Conservation (phyloP, 2,888 invertebrate genomes). For the Villa cingulata region DNA sequence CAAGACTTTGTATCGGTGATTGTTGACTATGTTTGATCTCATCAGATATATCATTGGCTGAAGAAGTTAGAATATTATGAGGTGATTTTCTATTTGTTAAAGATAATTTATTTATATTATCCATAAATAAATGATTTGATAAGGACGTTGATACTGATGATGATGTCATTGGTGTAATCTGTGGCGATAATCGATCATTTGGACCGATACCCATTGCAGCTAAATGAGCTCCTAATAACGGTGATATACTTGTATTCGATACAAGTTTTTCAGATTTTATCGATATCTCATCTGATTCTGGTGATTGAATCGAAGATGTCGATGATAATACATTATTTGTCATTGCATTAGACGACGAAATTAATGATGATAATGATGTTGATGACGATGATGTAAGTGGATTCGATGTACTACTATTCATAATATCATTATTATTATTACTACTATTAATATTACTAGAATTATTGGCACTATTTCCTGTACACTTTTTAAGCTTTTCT, state of each 20-base stretch:
- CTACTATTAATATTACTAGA: constrained; percentile 4
- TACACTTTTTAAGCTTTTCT: constrained; percentile 4
- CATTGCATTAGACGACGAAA: constrained; percentile 9
- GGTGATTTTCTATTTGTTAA: constrained; percentile 1
- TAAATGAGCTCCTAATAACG: not conserved
- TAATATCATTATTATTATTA: not conserved
- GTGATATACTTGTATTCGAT: not conserved
- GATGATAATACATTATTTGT: constrained; percentile 6
- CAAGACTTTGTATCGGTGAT: not conserved
- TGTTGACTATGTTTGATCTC: not conserved
- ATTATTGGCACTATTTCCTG: constrained; percentile 6
- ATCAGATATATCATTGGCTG: not conserved
- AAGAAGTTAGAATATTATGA: not conserved
- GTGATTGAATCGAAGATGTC: constrained; percentile 7
- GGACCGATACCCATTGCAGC: not conserved
- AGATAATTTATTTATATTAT: not conserved
- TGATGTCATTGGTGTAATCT: not conserved
- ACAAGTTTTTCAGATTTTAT: constrained; percentile 6
- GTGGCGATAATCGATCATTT: constrained; percentile 4
- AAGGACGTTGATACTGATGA: constrained; percentile 22
- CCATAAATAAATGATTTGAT: constrained; percentile 11
- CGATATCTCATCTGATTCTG: not conserved
- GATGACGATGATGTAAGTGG: constrained; percentile 5
- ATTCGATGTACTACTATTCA: not conserved
- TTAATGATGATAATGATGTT: not conserved